A percentile compares a stretch with the other conserved stretches of the same genome.
Evolutionary conservation across 2,888 invertebrate species (phyloP).

Genomic region (Brachypalpus laphriformis): DNA sequence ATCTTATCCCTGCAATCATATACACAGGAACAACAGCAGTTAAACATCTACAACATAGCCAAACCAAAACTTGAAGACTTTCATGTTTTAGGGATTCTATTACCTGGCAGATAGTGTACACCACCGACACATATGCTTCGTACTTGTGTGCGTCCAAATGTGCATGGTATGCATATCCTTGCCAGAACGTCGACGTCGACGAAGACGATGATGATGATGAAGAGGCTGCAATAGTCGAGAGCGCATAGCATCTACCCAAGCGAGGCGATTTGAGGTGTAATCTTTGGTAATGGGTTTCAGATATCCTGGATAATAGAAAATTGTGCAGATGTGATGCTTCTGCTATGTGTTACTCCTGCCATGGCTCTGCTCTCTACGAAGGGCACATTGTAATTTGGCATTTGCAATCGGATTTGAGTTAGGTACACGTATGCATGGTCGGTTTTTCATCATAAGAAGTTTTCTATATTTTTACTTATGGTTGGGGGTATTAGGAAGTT

Average conservation of each 20-base stretch:
- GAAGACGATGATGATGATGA: constrained; percentile 11
- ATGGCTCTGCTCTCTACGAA: neutral
- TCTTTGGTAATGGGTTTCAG: constrained; percentile 65
- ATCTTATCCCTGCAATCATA: constrained; percentile 30
- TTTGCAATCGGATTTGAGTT: neutral
- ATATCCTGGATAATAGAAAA: constrained; percentile 63
- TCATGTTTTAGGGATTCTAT: constrained; percentile 25
- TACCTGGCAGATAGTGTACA: neutral
- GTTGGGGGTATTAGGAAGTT: neutral
- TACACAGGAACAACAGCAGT: neutral
- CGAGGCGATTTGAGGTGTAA: constrained; percentile 55
- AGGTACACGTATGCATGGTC: neutral
- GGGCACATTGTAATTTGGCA: neutral
- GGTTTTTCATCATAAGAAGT: neutral
- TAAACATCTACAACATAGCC: too few relatives aligned
- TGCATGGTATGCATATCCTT: constrained; percentile 36
- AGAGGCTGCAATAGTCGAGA: constrained; percentile 24
- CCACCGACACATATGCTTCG: neutral
- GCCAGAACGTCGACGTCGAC: neutral
- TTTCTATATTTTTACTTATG: neutral
- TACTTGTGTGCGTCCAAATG: neutral
- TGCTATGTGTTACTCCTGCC: neutral
- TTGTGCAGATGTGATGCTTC: constrained; percentile 36
- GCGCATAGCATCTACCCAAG: constrained; percentile 15
- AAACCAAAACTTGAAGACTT: constrained; percentile 40